Evolutionary conservation across 2,113 vertebrate genomes (phyloP), one percentile per base, ranked within the genome.

Genomic region (Piliocolobus tephrosceles): DNA sequence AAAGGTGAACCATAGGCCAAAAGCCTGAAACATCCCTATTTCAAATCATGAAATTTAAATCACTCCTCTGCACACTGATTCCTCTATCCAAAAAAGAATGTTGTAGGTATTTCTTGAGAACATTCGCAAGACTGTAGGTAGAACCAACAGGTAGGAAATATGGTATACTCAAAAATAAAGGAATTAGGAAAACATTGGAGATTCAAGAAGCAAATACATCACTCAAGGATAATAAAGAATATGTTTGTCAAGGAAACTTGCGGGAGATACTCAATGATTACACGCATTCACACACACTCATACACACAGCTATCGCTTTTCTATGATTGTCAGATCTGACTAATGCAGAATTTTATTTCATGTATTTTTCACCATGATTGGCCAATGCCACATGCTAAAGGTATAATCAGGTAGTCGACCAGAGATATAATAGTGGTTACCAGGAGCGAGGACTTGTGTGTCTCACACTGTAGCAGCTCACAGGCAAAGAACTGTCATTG

Each of bases 1-100:
- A 93, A 95, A 90, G 58, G 43, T 90, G n/a, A 94, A 25, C 93
- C 73, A 57, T 43, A 11, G 23, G 35, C 47, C 82, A 94, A 91
- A 93, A 61, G 7, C 75, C 89, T 95, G 35, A 95, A 96, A 93
- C 81, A 88, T 25, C 32, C 17, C 45, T 90, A 32, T 40, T 83
- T 47, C 30, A 86, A 89, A 92, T 86, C 47, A 76, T 45, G 20
- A 97, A 93, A 78, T 1, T 68, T 47, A 94, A 80, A 64, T 58
- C 32, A 76, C 23, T 79, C 13, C 8, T 90, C 80, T 40, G 4
- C 14, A 88, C 87, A 55, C 25, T 85, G 81, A 72, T 78, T 88
- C 96, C 35, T 95, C 79, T 90, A 64, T 38, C 22, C 50, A 47
- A 82, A 86, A 91, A 86, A 40, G 10, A 91, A 83, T 72, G 6